Evolutionary conservation across 2,113 vertebrate species (phyloP).

Genomic region (Brevimyrus niger): DNA sequence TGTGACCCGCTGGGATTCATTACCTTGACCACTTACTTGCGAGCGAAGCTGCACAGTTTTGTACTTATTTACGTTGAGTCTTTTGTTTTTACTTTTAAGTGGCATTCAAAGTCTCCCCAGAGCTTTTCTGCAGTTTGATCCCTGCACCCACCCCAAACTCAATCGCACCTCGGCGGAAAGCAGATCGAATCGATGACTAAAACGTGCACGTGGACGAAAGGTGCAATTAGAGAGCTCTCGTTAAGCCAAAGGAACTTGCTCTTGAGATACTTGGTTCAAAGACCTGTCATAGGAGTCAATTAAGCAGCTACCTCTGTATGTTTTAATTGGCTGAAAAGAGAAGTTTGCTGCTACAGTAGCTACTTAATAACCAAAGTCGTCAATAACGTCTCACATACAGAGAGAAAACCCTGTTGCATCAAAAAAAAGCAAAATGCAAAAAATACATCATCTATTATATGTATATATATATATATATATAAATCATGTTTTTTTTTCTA

Average conservation of each 20-base stretch:
- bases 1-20: slow-evolving; percentile 17
- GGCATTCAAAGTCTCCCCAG: not conserved
- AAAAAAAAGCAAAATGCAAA: not conserved
- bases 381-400: not conserved
- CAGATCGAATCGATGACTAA: not conserved
- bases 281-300: not conserved
- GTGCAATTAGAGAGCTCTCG: not conserved
- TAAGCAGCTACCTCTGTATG: not conserved
- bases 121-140: not conserved
- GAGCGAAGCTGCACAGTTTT: not conserved
- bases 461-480: too few relatives aligned
- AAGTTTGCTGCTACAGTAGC: not conserved
- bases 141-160: not conserved
- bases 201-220: not conserved
- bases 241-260: not conserved
- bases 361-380: not conserved
- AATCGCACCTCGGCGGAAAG: not conserved
- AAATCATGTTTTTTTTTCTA: not conserved
- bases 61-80: not conserved
- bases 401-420: not conserved
- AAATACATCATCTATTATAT: not conserved
- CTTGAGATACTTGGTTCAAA: not conserved
- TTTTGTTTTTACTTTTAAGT: not conserved
- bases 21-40: not conserved
- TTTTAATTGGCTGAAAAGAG: not conserved